A percentile compares a stretch with the other conserved stretches of the same genome.
Conservation (phyloP, 92 coral and sea anemone species). For the Virgularia gustaviana region DNA sequence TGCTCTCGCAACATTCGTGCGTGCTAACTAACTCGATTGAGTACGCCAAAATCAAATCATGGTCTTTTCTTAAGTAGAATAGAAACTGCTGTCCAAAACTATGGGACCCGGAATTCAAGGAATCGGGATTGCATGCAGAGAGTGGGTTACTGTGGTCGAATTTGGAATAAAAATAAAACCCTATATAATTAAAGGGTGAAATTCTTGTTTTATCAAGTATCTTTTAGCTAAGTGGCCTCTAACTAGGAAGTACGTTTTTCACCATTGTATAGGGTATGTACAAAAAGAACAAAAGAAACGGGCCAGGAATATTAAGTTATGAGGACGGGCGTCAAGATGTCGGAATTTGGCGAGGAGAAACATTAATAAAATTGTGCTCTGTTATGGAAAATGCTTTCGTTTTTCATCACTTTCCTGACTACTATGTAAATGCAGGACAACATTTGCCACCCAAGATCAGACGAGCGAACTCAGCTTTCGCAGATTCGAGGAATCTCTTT, state of each 20-base stretch:
- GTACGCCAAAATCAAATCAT: too few species aligned
- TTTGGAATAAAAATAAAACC: too few species aligned
- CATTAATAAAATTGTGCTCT: slow-evolving; percentile 84
- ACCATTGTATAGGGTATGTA: slow-evolving; percentile 66
- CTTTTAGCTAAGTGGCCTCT: neutral
- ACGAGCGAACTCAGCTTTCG: slow-evolving; percentile 86
- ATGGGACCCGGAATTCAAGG: too few species aligned
- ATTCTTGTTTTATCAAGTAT: neutral
- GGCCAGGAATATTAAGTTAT: slow-evolving; percentile 85
- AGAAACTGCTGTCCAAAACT: too few species aligned
- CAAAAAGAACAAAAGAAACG: slow-evolving; percentile 68
- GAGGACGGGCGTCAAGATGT: slow-evolving; percentile 73
- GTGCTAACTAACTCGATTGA: too few species aligned
- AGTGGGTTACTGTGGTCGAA: too few species aligned
- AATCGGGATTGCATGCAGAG: too few species aligned
- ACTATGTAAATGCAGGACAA: slow-evolving; percentile 91
- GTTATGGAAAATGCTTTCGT: slow-evolving; percentile 98
- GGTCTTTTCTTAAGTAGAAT: too few species aligned
- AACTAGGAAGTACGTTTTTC: neutral
- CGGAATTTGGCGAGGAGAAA: slow-evolving; percentile 86
- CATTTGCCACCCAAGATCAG: slow-evolving; percentile 79
- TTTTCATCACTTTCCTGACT: slow-evolving; percentile 87
- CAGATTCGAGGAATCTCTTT: slow-evolving; percentile 55
- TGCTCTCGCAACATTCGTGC: too few species aligned
- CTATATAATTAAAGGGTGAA: too few species aligned